These are phyloP conservation scores for Muscicapa adusta DNA, from an alignment of 2,113 vertebrate genomes.

Conservation along the genomic window DNA sequence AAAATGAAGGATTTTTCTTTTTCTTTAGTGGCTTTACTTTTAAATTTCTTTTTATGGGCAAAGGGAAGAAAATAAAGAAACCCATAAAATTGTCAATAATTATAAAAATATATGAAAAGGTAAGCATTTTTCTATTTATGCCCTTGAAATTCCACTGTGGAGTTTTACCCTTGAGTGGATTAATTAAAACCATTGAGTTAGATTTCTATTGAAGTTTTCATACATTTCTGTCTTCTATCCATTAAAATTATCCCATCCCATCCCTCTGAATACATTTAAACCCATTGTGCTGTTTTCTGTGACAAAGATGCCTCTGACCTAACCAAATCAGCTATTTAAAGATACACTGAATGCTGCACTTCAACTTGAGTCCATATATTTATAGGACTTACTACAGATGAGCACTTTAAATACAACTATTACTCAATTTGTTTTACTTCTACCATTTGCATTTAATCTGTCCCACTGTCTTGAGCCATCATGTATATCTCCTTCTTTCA, in stretches of 20 bases:
- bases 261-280: background rate
- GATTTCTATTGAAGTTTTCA: background rate
- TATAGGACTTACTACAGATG: background rate
- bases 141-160: background rate
- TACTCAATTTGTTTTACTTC: background rate
- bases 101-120: background rate
- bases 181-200: background rate
- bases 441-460: background rate
- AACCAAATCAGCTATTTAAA: background rate
- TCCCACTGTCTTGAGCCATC: background rate
- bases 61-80: background rate
- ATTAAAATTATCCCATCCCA: background rate
- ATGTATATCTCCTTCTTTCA: background rate
- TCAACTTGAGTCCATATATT: background rate
- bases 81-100: background rate
- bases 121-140: background rate
- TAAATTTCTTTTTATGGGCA: background rate
- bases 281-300: background rate
- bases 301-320: background rate
- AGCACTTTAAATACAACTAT: background rate
- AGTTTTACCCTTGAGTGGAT: background rate
- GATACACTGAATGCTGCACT: background rate
- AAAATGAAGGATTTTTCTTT: background rate
- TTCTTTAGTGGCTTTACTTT: background rate
- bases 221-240: background rate